These are phyloP conservation scores for Poeciliopsis occidentalis DNA, from an alignment of 2,113 vertebrate genomes.

Conservation along the genomic window DNA sequence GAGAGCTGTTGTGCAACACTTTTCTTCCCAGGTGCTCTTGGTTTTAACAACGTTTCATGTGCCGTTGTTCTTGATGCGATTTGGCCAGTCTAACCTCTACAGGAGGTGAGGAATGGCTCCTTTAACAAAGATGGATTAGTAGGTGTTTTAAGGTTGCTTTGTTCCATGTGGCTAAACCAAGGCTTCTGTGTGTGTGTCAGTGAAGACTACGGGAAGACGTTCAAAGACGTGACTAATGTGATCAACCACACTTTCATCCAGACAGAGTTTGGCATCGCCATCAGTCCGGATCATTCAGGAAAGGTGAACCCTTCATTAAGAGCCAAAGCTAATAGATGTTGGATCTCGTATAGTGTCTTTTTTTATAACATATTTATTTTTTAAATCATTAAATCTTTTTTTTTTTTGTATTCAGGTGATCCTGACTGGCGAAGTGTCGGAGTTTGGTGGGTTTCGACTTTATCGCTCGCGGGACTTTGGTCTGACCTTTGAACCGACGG, in stretches of 20 bases:
- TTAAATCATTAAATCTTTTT: no score
- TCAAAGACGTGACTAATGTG: conserved; percentile 71
- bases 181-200: conserved; percentile 56
- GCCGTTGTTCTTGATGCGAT: conserved; percentile 84
- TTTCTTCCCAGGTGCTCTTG: conserved; percentile 81
- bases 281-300: conserved; percentile 91
- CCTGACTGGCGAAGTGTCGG: conserved; percentile 87
- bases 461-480: conserved; percentile 89
- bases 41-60: conserved; percentile 89
- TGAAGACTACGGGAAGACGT: conserved; percentile 78
- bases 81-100: conserved; percentile 88
- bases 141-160: not conserved
- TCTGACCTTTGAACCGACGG: conserved; percentile 80
- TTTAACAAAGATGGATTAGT: not conserved
- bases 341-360: no score
- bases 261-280: conserved; percentile 91
- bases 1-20: not conserved
- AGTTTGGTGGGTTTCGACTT: conserved; percentile 81
- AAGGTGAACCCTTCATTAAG: conserved; percentile 78
- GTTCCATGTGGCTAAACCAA: conserved; percentile 29
- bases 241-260: conserved; percentile 80
- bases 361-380: no score
- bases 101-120: conserved; percentile 81
- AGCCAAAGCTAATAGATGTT: no score
- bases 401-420: conserved; percentile 83